A percentile compares a stretch with the other conserved stretches of the same genome.
Conservation (phyloP, 1,140 invertebrate genomes). For the Brachionus plicatilis region DNA sequence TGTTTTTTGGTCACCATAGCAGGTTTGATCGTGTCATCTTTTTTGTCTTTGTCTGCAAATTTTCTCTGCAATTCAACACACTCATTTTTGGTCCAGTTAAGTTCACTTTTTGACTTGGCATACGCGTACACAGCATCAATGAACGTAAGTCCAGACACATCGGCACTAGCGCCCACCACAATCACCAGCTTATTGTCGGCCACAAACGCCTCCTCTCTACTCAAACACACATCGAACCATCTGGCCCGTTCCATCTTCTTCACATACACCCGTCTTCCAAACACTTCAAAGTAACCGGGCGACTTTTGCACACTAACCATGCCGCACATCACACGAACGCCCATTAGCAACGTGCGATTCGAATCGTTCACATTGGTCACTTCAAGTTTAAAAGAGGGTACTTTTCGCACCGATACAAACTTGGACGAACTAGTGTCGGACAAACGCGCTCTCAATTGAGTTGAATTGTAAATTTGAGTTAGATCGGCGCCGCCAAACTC, state of each 20-base stretch:
- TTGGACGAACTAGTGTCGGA: slow-evolving; percentile 64
- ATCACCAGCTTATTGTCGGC: slow-evolving; percentile 84
- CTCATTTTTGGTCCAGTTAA: slow-evolving; percentile 89
- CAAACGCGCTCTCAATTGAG: slow-evolving; percentile 85
- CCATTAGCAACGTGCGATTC: slow-evolving; percentile 65
- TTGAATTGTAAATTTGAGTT: slow-evolving; percentile 84
- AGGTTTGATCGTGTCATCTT: not conserved
- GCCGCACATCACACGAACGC: slow-evolving; percentile 75
- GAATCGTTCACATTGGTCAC: slow-evolving; percentile 78
- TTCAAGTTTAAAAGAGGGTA: slow-evolving; percentile 79
- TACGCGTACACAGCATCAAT: slow-evolving; percentile 87
- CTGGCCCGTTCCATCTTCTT: slow-evolving; percentile 66
- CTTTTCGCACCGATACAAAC: slow-evolving; percentile 58
- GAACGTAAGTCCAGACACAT: slow-evolving; percentile 78
- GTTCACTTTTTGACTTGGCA: slow-evolving; percentile 87
- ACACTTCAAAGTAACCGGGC: slow-evolving; percentile 77
- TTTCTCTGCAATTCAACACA: slow-evolving; percentile 71
- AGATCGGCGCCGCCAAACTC: slow-evolving; percentile 89
- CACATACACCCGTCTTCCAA: slow-evolving; percentile 74
- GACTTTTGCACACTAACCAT: slow-evolving; percentile 76
- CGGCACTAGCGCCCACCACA: slow-evolving; percentile 74
- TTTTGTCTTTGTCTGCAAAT: slow-evolving; percentile 37
- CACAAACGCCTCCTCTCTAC: slow-evolving; percentile 82
- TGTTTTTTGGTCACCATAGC: not conserved
- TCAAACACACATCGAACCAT: slow-evolving; percentile 91